Conservation (phyloP, 2,797 vertebrate species). For the Tolypeutes matacus region DNA sequence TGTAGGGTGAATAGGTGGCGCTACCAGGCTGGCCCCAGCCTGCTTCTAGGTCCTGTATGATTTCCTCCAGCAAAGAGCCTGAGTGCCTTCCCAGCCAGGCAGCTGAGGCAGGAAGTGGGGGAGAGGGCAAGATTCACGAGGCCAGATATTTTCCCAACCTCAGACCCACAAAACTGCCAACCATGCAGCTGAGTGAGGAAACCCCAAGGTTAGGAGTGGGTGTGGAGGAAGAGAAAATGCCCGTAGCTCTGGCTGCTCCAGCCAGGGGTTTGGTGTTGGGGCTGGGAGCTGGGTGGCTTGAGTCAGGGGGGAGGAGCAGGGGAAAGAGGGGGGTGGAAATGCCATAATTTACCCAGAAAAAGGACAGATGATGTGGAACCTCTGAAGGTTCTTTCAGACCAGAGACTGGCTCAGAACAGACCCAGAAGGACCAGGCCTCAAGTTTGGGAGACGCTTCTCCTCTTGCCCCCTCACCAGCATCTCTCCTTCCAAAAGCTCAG, state of each 20-base stretch:
- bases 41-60: background rate
- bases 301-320: background rate
- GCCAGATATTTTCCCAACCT: slow-evolving; percentile 48
- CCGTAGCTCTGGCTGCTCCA: background rate
- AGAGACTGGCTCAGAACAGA: background rate
- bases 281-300: background rate
- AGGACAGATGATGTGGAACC: background rate
- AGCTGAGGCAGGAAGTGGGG: slow-evolving; percentile 11
- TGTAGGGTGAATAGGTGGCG: background rate
- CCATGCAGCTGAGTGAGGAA: slow-evolving; percentile 30
- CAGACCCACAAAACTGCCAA: slow-evolving; percentile 66
- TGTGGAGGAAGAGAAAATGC: background rate
- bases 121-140: slow-evolving; percentile 38
- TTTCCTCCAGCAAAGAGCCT: background rate
- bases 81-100: background rate
- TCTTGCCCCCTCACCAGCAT: background rate
- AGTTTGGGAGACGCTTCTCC: background rate
- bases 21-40: background rate
- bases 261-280: background rate
- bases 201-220: background rate
- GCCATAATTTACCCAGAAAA: background rate
- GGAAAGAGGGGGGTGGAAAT: background rate
- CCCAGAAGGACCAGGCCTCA: background rate
- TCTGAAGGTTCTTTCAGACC: slow-evolving; percentile 39
- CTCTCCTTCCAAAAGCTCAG: slow-evolving; percentile 31